Evolutionary conservation across 2,888 invertebrate species (phyloP), one percentile per base, ranked within the genome.

Genomic region (Tenthredo distinguenda): DNA sequence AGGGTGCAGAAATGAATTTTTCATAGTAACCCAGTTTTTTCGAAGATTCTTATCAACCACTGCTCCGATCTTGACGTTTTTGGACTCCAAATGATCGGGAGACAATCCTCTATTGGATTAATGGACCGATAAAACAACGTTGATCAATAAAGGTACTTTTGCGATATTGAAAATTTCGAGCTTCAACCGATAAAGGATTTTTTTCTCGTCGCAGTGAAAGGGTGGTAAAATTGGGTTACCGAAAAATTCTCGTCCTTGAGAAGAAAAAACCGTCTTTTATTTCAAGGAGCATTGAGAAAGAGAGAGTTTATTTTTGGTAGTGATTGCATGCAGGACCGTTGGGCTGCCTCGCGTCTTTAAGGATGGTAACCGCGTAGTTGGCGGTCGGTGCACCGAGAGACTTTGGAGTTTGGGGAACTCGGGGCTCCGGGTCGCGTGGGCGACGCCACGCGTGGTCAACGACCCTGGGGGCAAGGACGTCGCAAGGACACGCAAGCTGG

Each of bases 391-490:
- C 47, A 77, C 31, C 47, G 77, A 50, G 50, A 55, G 47, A 47
- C 6, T 55, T 26, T n/a, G 50, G 50, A 50, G 15, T 50, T 77
- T 77, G 37, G 77, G 77, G 77, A 47, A 55, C 26, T 77, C 34
- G 50, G 77, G 50, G 34, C n/a, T 37, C 15, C 88, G 85, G 86
- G 87, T 90, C 89, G 90, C 90, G 90, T 90, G 90, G 90, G 90
- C 89, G 88, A 88, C 88, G 85, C 87, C 88, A 88, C 87, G 88
- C 86, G 87, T 90, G 92, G 92, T 92, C 91, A 91, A 91, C 90
- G 92, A 92, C 92, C 92, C 71, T 90, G 88, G 90, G 90, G 92
- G 92, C 93, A 93, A 93, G 93, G 92, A 92, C 93, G 93, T 90
- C 90, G 91, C 92, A 93, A 93, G 92, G 92, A 92, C 92, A 92